Percentiles rank a stretch among this genome's conserved stretches.
phyloP scores from a whole-genome alignment of 2,113 vertebrate species.

The Burhinus oedicnemus region DNA sequence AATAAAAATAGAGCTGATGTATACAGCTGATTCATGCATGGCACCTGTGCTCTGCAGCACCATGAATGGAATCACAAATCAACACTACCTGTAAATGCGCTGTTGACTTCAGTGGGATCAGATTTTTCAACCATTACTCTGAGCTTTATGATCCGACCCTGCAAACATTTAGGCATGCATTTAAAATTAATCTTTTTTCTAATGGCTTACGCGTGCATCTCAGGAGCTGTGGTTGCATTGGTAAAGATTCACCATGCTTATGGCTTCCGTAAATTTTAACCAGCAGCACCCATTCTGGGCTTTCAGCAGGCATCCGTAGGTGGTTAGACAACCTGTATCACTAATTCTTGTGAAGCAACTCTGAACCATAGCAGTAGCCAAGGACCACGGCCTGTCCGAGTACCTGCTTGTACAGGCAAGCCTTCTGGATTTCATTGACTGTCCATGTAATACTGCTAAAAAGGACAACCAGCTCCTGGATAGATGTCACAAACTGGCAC shows the following conservation, averaged over 20 bases:
- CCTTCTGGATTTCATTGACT: not conserved
- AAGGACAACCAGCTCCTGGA: not conserved
- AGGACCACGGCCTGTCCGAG: not conserved
- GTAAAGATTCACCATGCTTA: not conserved
- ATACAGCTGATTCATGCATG: not conserved
- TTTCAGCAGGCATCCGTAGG: fast-evolving
- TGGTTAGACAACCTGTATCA: not conserved
- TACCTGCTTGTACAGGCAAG: not conserved
- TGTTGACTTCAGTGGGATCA: not conserved
- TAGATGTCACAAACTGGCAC: not conserved
- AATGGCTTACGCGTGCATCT: not conserved
- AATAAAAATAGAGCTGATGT: not conserved
- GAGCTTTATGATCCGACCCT: not conserved
- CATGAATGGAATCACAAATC: not conserved
- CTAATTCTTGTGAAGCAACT: not conserved
- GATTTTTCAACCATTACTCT: not conserved
- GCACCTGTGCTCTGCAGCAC: not conserved
- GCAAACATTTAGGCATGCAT: fast-evolving
- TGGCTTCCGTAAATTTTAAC: not conserved
- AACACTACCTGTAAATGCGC: not conserved
- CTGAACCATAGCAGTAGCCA: not conserved
- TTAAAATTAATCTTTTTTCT: not conserved
- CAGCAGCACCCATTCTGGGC: not conserved
- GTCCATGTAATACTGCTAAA: not conserved
- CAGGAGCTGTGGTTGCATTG: not conserved